Evolutionary conservation across 2,113 vertebrate species (phyloP).

Genomic region (Pygoscelis adeliae): DNA sequence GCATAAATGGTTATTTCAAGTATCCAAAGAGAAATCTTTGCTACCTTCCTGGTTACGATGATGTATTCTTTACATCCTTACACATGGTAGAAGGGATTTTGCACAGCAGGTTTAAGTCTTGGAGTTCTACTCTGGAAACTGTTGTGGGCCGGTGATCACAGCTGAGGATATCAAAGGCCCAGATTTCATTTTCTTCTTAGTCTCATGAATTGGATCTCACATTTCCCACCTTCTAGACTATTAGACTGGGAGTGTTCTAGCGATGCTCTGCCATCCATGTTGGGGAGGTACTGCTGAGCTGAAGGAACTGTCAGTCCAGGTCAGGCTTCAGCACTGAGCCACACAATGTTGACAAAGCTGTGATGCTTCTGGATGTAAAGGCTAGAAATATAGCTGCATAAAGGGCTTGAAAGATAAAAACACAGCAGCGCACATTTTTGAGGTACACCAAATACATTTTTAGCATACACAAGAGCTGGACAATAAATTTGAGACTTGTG

Average conservation of each 20-base stretch:
- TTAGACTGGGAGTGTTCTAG: neutral
- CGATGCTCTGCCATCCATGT: accelerated
- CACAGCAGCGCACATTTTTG: neutral
- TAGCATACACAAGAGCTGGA: neutral
- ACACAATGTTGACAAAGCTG: neutral
- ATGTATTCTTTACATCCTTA: neutral
- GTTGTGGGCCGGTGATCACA: neutral
- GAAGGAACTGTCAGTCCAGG: neutral
- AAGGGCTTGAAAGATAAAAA: neutral
- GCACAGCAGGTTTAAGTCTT: neutral
- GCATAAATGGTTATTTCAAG: neutral
- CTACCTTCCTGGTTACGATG: neutral
- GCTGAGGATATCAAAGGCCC: neutral
- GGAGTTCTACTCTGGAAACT: neutral
- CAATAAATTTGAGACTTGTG: neutral
- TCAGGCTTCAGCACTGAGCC: neutral
- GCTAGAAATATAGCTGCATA: neutral
- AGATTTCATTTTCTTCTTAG: neutral
- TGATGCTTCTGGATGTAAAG: neutral
- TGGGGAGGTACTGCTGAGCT: neutral
- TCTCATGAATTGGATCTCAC: neutral
- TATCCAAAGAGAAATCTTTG: neutral
- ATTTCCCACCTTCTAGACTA: neutral
- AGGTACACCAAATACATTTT: neutral
- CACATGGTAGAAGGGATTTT: neutral